Percentiles rank a stretch among this genome's conserved stretches.
Evolutionary conservation across 2,888 invertebrate genomes (phyloP).

Genomic region (Drosophila pullipes): DNA sequence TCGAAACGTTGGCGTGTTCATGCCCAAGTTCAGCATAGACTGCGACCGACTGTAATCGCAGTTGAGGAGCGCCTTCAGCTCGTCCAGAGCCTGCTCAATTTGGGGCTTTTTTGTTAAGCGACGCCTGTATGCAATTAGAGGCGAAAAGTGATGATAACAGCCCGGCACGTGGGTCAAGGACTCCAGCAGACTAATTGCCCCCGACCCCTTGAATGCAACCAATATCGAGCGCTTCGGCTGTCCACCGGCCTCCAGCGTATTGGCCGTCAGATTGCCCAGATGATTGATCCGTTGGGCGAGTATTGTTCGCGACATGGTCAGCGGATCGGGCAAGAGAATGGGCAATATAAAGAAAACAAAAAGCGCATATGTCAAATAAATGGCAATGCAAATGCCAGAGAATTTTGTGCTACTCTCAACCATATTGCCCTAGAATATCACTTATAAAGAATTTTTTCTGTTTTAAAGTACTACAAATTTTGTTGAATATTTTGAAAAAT

Average conservation of each 20-base stretch:
- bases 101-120: neutral
- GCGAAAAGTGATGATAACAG: slow-evolving; percentile 64
- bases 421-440: slow-evolving; percentile 30
- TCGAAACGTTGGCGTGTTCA: slow-evolving; percentile 37
- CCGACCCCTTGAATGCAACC: slow-evolving; percentile 62
- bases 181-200: slow-evolving; percentile 55
- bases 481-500: neutral
- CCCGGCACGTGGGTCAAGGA: slow-evolving; percentile 56
- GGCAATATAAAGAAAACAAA: slow-evolving; percentile 62
- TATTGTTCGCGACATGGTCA: slow-evolving; percentile 43
- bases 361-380: slow-evolving; percentile 54
- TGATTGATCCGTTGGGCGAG: slow-evolving; percentile 25
- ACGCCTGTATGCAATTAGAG: slow-evolving; percentile 39
- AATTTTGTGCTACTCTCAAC: slow-evolving; percentile 55
- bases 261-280: slow-evolving; percentile 44
- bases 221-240: slow-evolving; percentile 59
- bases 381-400: slow-evolving; percentile 50
- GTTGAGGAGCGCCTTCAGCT: slow-evolving; percentile 44
- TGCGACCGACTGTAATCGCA: slow-evolving; percentile 57
- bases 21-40: slow-evolving; percentile 55
- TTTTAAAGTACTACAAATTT: slow-evolving; percentile 15
- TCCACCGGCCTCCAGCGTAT: slow-evolving; percentile 51
- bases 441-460: neutral
- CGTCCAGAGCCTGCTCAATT: slow-evolving; percentile 21
- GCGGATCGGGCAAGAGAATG: slow-evolving; percentile 59